Evolutionary conservation across 2,888 invertebrate species (phyloP).

Genomic region (Petrolisthes manimaculis): DNA sequence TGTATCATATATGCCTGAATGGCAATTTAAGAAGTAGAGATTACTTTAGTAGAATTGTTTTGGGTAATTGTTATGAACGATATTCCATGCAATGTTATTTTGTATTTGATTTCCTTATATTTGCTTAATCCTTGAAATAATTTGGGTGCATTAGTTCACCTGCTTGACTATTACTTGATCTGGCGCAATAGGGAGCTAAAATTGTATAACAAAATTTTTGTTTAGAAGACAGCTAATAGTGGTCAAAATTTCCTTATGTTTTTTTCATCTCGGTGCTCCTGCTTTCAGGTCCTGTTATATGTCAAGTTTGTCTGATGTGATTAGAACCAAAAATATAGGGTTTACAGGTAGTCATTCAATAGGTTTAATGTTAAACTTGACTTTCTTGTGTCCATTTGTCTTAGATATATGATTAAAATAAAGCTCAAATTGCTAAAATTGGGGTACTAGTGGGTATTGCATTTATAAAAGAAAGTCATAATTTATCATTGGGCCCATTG

Average conservation of each 20-base stretch:
- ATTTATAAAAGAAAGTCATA: slow-evolving; percentile 15
- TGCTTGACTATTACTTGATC: slow-evolving; percentile 23
- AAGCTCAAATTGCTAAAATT: no score
- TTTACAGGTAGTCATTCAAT: slow-evolving; percentile 42
- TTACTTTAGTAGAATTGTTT: slow-evolving; percentile 21
- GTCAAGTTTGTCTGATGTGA: slow-evolving; percentile 37
- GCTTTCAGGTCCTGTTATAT: slow-evolving; percentile 23
- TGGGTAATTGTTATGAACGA: slow-evolving; percentile 13
- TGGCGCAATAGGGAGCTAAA: slow-evolving; percentile 4
- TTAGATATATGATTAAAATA: background rate
- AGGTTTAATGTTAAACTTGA: slow-evolving; percentile 37
- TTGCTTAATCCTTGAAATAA: slow-evolving; percentile 32
- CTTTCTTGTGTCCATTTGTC: slow-evolving; percentile 12
- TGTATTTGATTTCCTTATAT: slow-evolving; percentile 6
- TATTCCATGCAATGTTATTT: slow-evolving; percentile 24
- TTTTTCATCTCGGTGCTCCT: slow-evolving; percentile 18
- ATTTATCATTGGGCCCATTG: slow-evolving; percentile 40
- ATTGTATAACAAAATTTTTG: background rate
- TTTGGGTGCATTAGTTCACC: slow-evolving; percentile 19
- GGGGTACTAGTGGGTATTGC: no score
- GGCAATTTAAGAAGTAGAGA: background rate
- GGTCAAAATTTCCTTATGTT: slow-evolving; percentile 17
- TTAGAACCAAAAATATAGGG: slow-evolving; percentile 39
- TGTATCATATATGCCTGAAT: slow-evolving; percentile 19
- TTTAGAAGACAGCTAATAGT: background rate